These are phyloP conservation scores for Clarias batrachus DNA, from an alignment of 2,113 vertebrate species.

Conservation along the genomic window DNA sequence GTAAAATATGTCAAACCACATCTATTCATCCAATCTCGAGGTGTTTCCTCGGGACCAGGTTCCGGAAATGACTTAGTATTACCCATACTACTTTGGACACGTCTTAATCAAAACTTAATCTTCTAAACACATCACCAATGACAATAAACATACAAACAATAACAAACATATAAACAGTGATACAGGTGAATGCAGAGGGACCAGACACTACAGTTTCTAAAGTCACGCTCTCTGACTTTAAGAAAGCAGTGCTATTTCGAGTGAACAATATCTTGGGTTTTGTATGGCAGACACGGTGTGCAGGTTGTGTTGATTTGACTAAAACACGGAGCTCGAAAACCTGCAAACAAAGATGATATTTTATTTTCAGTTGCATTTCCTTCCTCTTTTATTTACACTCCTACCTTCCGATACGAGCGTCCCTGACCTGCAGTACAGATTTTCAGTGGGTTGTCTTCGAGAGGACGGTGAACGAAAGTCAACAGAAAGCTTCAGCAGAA, in stretches of 20 bases:
- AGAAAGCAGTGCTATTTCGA: background rate
- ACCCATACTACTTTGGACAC: too few species aligned
- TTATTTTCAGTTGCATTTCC: background rate
- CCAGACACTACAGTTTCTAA: too few species aligned
- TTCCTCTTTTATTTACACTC: constrained; percentile 4
- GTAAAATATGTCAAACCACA: too few species aligned
- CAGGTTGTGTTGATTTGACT: background rate
- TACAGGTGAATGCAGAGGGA: too few species aligned
- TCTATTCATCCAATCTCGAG: too few species aligned
- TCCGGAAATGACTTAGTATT: too few species aligned
- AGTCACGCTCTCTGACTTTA: too few species aligned
- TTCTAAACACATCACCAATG: too few species aligned
- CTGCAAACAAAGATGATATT: background rate
- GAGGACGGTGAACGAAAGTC: background rate
- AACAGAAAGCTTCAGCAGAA: background rate
- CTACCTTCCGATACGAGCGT: background rate
- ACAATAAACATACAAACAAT: too few species aligned
- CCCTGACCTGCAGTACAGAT: background rate
- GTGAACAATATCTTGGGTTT: background rate
- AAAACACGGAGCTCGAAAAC: background rate
- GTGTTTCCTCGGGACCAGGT: too few species aligned
- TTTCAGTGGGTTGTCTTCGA: background rate
- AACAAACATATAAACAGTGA: too few species aligned
- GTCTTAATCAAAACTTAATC: too few species aligned
- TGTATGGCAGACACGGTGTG: background rate